Conservation (phyloP, 2,797 vertebrate genomes). For the Aselliscus stoliczkanus region DNA sequence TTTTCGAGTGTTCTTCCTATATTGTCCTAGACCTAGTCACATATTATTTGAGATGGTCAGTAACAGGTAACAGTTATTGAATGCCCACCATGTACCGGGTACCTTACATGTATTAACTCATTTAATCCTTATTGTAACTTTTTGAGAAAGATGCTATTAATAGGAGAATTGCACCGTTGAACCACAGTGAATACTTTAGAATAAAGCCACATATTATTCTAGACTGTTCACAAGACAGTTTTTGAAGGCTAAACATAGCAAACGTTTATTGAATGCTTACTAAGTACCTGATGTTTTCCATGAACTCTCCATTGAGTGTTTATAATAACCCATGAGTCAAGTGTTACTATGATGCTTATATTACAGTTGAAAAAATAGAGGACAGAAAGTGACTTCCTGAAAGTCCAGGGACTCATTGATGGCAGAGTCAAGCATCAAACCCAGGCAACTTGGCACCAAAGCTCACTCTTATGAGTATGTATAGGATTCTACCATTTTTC, state of each 20-base stretch:
- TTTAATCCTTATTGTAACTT: background rate
- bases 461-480: background rate
- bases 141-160: background rate
- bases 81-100: background rate
- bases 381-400: background rate
- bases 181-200: background rate
- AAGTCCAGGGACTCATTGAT: background rate
- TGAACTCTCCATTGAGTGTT: background rate
- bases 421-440: background rate
- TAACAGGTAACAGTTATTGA: background rate
- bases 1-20: background rate
- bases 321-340: background rate
- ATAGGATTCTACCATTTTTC: background rate
- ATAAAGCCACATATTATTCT: background rate
- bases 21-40: background rate
- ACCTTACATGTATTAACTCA: background rate
- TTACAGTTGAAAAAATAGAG: background rate
- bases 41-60: background rate
- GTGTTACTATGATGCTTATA: background rate
- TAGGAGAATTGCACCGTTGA: background rate
- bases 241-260: background rate
- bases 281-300: background rate
- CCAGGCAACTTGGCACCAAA: background rate
- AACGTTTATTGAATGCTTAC: background rate
- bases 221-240: background rate